Percentiles rank a stretch among this genome's conserved stretches.
Conservation (phyloP, 2,888 invertebrate species). For the Tenodera sinensis region DNA sequence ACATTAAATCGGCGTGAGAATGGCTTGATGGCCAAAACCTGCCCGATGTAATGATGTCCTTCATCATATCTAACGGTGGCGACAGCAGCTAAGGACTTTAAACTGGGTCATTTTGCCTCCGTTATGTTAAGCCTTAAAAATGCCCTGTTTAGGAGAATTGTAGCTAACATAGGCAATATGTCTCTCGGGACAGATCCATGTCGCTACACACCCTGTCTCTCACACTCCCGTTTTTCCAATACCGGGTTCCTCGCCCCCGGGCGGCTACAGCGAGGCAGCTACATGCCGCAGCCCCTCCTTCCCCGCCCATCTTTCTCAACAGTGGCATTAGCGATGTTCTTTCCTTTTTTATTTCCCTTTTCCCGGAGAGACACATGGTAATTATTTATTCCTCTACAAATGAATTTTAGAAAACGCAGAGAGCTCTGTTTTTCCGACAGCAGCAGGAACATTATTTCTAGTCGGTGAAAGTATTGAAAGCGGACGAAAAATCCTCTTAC, state of each 20-base stretch:
- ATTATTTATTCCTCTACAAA: neutral
- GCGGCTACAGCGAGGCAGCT: neutral
- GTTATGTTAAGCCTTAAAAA: neutral
- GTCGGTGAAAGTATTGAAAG: neutral
- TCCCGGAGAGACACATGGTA: neutral
- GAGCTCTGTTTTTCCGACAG: neutral
- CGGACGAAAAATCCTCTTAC: neutral
- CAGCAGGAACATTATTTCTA: neutral
- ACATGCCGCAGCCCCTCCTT: neutral
- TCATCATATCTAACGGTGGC: neutral
- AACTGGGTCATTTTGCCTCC: neutral
- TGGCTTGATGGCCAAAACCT: neutral
- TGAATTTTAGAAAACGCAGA: neutral
- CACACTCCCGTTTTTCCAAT: neutral
- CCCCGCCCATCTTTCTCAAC: neutral
- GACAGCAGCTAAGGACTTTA: neutral
- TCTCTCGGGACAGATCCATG: neutral
- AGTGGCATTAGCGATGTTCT: neutral
- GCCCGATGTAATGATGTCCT: neutral
- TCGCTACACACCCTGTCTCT: neutral
- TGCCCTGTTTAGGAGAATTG: neutral
- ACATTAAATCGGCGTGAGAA: neutral
- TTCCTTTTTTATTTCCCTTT: neutral
- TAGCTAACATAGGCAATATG: neutral
- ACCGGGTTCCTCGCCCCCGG: neutral